A percentile compares a stretch with the other conserved stretches of the same genome.
These are phyloP conservation scores for Anser brachyrhynchus DNA, from an alignment of 2,113 vertebrate genomes.

Conservation along the genomic window DNA sequence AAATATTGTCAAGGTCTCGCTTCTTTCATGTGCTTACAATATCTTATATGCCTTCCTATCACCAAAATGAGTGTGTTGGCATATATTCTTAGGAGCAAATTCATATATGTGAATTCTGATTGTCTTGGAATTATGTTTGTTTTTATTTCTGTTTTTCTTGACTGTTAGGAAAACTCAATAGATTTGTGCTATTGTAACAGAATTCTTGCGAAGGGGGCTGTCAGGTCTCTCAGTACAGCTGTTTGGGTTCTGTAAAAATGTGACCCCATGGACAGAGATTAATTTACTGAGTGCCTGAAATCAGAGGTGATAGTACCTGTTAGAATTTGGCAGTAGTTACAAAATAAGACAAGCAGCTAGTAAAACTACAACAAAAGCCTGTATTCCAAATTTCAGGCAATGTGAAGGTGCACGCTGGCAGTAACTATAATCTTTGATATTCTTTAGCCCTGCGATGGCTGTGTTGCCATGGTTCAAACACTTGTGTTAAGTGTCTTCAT, in stretches of 20 bases:
- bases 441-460: neutral
- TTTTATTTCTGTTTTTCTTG: neutral
- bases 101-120: neutral
- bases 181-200: neutral
- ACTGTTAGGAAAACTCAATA: neutral
- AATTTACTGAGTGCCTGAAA: neutral
- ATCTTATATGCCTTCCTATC: neutral
- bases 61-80: neutral
- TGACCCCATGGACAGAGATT: neutral
- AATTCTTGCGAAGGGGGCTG: neutral
- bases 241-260: neutral
- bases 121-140: neutral
- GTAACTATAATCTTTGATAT: neutral
- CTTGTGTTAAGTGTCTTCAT: neutral
- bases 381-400: neutral
- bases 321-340: neutral
- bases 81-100: neutral
- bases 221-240: neutral
- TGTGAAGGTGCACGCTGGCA: neutral
- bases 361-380: neutral
- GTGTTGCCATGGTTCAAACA: neutral
- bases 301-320: neutral
- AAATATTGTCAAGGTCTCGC: neutral
- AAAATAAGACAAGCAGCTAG: neutral
- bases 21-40: accelerated